These are phyloP conservation scores for Rhaphigaster nebulosa DNA, from an alignment of 2,888 invertebrate species.

Conservation along the genomic window DNA sequence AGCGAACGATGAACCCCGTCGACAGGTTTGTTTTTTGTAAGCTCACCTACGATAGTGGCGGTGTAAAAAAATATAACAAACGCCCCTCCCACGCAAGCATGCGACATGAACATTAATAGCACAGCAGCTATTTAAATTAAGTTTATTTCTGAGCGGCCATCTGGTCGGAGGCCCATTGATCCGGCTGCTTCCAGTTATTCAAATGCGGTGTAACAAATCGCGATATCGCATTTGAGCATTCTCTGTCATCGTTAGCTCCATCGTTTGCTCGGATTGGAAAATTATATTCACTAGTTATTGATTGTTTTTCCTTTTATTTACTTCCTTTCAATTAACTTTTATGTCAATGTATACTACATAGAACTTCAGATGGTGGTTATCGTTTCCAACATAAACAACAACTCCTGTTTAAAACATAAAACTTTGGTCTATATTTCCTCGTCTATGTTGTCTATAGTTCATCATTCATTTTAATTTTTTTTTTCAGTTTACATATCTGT, in stretches of 20 bases:
- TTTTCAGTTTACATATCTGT: too few relatives aligned
- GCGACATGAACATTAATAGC: conserved; percentile 12
- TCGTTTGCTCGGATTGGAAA: neutral
- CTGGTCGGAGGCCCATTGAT: neutral
- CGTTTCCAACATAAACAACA: too few relatives aligned
- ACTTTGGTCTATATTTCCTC: too few relatives aligned
- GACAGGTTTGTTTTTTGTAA: conserved; percentile 16
- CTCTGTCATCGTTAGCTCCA: neutral
- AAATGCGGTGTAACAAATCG: conserved; percentile 34
- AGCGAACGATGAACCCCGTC: conserved; percentile 23
- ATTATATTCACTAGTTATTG: neutral
- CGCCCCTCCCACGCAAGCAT: conserved; percentile 10
- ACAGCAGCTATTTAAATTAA: neutral
- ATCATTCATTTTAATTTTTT: too few relatives aligned
- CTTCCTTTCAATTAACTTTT: neutral
- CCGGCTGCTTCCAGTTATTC: neutral
- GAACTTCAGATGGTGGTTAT: too few relatives aligned
- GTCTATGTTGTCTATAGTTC: too few relatives aligned
- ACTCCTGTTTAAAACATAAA: too few relatives aligned
- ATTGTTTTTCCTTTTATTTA: neutral
- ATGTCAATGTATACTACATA: too few relatives aligned
- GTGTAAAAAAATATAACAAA: neutral
- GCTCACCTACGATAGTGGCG: conserved; percentile 36
- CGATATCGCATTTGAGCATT: neutral
- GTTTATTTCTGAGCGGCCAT: conserved; percentile 1